Evolutionary conservation across 2,113 vertebrate species (phyloP), one percentile per base, ranked within the genome.

Genomic region (Burhinus oedicnemus): DNA sequence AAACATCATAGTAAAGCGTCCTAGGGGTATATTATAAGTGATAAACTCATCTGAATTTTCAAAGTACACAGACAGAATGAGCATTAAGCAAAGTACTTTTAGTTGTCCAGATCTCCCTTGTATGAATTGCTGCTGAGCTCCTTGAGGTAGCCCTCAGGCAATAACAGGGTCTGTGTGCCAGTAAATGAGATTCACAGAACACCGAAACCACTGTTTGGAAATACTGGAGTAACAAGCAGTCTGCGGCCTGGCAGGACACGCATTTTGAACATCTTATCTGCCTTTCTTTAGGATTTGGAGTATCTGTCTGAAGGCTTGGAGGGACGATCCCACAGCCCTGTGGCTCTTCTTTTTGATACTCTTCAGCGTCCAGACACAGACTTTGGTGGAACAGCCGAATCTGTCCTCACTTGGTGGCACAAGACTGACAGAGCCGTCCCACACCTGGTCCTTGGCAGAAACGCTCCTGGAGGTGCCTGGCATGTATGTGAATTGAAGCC

Each of bases 241-340:
- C 23, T 86, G 49, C 78, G 81, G 42, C 51, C 44, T 77, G 70
- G 20, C 45, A 83, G 15, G 38, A 3, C 58, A 4, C 4, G 2
- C 10, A 2, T 77, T 81, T 17, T 38, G 15, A 93, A 2, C 52
- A 16, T 62, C 60, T 49, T 5, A 3, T 64, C 15, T 61, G 10
- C 8, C 18, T 71, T 44, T 82, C 49, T 55, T 29, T 71, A 99
- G 98, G 98, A 99, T 93, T 32, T 99, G 85, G 98, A 98, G 32
- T 98, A 98, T 74, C 97, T 99, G 27, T 98, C 98, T 4, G 98
- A 99, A 88, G 98, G 98, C 44, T 95, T 99, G 34, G 98, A 99
- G 70, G 98, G 98, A 51, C 97, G 98, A 19, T 97, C 98, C 32
- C 91, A 97, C 57, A 99, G 97, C 81, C 98, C 98, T 0, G 97